Evolutionary conservation across 2,113 vertebrate genomes (phyloP).

Genomic region (Raja brachyura): DNA sequence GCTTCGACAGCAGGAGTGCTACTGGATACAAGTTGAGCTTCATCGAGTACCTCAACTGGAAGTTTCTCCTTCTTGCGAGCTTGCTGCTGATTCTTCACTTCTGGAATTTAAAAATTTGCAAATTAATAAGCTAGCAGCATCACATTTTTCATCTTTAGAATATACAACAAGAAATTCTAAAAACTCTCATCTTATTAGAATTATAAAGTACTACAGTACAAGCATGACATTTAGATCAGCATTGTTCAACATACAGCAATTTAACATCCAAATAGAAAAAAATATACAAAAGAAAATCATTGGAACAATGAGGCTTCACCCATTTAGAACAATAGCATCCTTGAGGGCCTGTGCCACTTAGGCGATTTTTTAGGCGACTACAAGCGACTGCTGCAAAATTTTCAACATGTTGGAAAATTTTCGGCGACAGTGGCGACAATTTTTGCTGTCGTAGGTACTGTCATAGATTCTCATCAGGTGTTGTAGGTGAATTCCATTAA

Average conservation of each 20-base stretch:
- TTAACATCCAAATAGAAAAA: neutral
- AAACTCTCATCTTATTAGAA: neutral
- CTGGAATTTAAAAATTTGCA: constrained; percentile 49
- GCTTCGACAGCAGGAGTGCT: constrained; percentile 39
- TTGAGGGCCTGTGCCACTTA: neutral
- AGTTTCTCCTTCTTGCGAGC: constrained; percentile 72
- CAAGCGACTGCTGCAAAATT: too few species aligned
- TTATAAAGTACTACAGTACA: neutral
- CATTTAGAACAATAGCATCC: neutral
- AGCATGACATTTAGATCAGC: neutral
- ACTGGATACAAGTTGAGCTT: constrained; percentile 39
- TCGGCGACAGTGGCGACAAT: too few species aligned
- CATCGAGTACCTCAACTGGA: constrained; percentile 50
- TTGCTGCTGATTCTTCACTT: constrained; percentile 52
- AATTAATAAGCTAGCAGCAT: neutral
- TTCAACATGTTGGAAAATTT: too few species aligned
- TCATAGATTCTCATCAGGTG: too few species aligned
- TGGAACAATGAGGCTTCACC: neutral
- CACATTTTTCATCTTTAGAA: neutral
- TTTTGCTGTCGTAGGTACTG: too few species aligned
- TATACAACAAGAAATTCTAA: neutral
- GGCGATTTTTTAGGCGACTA: too few species aligned
- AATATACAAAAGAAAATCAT: neutral
- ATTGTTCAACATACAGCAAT: neutral
- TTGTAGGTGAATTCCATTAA: too few species aligned